A percentile compares a stretch with the other conserved stretches of the same genome.
phyloP scores from a whole-genome alignment of 2,797 vertebrate genomes.

The Oreochromis grahami region DNA sequence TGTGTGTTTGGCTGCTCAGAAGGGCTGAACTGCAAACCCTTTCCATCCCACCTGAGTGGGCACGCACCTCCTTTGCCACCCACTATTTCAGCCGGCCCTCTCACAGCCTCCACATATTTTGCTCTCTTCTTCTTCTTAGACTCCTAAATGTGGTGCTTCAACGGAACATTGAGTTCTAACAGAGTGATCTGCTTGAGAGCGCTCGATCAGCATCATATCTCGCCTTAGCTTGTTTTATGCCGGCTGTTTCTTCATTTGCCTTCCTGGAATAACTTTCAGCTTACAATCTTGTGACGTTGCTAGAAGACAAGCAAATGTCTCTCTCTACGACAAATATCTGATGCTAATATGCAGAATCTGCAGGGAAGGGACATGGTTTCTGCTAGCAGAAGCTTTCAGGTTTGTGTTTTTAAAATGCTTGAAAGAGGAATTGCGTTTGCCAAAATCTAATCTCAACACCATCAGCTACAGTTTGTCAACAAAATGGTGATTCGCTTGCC shows the following conservation, averaged over 20 bases:
- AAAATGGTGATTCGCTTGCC: not conserved
- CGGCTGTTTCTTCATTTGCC: not conserved
- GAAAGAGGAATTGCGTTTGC: not conserved
- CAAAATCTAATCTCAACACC: not conserved
- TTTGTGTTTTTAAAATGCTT: not conserved
- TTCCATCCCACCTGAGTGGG: fast-evolving
- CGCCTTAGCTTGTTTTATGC: not conserved
- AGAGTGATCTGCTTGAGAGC: not conserved
- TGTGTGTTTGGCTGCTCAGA: not conserved
- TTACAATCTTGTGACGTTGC: not conserved
- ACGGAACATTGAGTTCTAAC: fast-evolving
- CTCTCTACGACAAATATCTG: not conserved
- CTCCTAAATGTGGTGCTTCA: not conserved
- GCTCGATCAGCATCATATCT: not conserved
- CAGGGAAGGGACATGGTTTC: fast-evolving
- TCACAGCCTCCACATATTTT: not conserved
- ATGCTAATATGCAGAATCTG: not conserved
- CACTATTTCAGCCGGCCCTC: not conserved
- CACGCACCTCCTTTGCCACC: not conserved
- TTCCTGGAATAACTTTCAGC: not conserved
- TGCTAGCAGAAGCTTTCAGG: fast-evolving
- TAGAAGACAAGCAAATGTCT: not conserved
- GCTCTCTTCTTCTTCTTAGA: not conserved
- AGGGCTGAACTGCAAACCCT: not conserved
- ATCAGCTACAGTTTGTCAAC: not conserved